Conservation (phyloP, 2,797 vertebrate species). For the Anableps anableps region DNA sequence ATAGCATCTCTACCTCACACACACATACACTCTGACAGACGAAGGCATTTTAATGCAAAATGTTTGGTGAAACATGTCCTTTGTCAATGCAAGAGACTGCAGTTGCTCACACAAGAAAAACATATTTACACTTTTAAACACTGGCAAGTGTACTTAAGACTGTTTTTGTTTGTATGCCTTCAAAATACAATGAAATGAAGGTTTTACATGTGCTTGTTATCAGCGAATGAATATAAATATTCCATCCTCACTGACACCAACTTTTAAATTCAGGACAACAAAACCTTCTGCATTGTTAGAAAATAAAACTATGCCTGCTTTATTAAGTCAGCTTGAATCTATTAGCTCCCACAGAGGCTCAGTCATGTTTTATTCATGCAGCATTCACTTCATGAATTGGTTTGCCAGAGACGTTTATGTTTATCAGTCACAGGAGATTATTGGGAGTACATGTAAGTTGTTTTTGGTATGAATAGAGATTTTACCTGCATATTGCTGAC, state of each 20-base stretch:
- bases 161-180: neutral
- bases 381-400: slow-evolving; percentile 42
- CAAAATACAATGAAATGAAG: neutral
- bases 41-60: slow-evolving; percentile 2
- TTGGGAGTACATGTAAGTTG: slow-evolving; percentile 7
- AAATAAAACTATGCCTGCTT: slow-evolving; percentile 33
- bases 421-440: slow-evolving; percentile 45
- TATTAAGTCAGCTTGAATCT: slow-evolving; percentile 54
- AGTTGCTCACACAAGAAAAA: slow-evolving; percentile 2
- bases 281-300: slow-evolving; percentile 11
- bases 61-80: slow-evolving; percentile 10
- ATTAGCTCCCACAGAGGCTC: slow-evolving; percentile 31
- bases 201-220: neutral
- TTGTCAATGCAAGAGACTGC: neutral
- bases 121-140: neutral
- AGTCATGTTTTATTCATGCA: slow-evolving; percentile 67
- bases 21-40: slow-evolving; percentile 8
- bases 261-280: slow-evolving; percentile 21
- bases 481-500: slow-evolving; percentile 35
- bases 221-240: neutral
- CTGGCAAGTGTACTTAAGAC: neutral
- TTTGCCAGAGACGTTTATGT: slow-evolving; percentile 41
- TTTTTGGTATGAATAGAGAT: slow-evolving; percentile 31
- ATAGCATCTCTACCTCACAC: slow-evolving; percentile 43
- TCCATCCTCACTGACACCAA: slow-evolving; percentile 10